Percentiles rank a stretch among this genome's conserved stretches.
Evolutionary conservation across 2,888 invertebrate species (phyloP).

Genomic region (Hesperia comma): DNA sequence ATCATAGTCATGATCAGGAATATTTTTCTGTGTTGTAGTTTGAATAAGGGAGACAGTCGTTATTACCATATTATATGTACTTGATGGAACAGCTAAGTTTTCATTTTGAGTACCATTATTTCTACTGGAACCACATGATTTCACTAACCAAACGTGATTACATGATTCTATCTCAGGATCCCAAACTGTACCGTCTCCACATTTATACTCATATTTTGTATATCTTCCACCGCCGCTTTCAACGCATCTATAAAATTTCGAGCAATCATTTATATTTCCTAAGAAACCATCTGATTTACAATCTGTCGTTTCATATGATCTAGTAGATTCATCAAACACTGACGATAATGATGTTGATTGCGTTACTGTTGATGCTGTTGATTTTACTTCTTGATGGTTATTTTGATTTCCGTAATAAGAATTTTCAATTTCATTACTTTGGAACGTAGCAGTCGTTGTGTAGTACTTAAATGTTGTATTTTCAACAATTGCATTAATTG

Average conservation of each 20-base stretch:
- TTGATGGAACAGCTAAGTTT: slow-evolving; percentile 20
- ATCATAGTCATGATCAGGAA: slow-evolving; percentile 41
- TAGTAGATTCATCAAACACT: slow-evolving; percentile 32
- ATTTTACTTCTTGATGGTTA: slow-evolving; percentile 32
- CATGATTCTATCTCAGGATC: slow-evolving; percentile 83
- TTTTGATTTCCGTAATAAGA: slow-evolving; percentile 43
- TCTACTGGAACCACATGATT: slow-evolving; percentile 41
- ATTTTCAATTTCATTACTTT: slow-evolving; percentile 40
- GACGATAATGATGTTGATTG: slow-evolving; percentile 10
- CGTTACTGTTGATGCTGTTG: slow-evolving; percentile 13
- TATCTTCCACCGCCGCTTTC: slow-evolving; percentile 72
- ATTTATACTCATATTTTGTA: slow-evolving; percentile 82
- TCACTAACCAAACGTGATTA: slow-evolving; percentile 82
- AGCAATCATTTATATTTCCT: slow-evolving; percentile 81
- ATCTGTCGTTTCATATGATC: slow-evolving; percentile 34
- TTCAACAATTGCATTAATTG: neutral
- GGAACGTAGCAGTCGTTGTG: slow-evolving; percentile 38
- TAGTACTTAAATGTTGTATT: neutral
- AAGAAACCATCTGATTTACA: slow-evolving; percentile 84
- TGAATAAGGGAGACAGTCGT: slow-evolving; percentile 42
- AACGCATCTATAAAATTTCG: slow-evolving; percentile 88
- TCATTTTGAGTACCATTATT: slow-evolving; percentile 20
- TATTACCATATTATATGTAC: slow-evolving; percentile 19
- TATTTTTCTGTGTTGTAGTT: slow-evolving; percentile 39
- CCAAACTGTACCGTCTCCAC: slow-evolving; percentile 86